Evolutionary conservation across 1,140 invertebrate genomes (phyloP).

Genomic region (Anoplolepis gracilipes): DNA sequence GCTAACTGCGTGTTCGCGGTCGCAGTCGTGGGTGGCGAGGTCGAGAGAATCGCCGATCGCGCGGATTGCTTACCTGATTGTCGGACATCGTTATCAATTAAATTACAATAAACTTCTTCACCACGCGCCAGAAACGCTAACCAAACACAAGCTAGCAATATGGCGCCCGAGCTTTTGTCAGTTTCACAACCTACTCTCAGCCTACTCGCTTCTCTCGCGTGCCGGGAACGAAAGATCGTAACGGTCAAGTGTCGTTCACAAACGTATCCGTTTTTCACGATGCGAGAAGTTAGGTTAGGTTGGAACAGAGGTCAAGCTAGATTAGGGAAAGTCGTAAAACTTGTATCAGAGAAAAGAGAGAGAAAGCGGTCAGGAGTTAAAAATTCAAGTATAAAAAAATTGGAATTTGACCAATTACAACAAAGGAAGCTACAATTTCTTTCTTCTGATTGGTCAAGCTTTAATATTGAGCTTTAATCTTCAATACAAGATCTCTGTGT

Average conservation of each 20-base stretch:
- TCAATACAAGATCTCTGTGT: too few relatives aligned
- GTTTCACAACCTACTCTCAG: conserved; percentile 74
- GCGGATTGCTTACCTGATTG: conserved; percentile 82
- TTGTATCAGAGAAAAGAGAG: too few relatives aligned
- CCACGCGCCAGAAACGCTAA: conserved; percentile 85
- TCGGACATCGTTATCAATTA: conserved; percentile 84
- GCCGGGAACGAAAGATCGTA: conserved; percentile 16
- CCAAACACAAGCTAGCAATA: conserved; percentile 85
- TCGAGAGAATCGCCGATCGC: not conserved
- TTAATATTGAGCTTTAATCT: too few relatives aligned
- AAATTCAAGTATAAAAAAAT: too few relatives aligned
- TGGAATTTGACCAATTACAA: too few relatives aligned
- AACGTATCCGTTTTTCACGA: conserved; percentile 1
- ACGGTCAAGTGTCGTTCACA: conserved; percentile 25
- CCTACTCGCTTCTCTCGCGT: conserved; percentile 62
- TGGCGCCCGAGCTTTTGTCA: conserved; percentile 85
- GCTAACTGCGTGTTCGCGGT: not conserved
- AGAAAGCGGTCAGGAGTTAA: too few relatives aligned
- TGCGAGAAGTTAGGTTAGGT: not conserved
- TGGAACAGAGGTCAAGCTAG: not conserved
- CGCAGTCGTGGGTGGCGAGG: not conserved
- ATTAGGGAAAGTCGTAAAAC: not conserved
- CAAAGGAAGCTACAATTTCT: too few relatives aligned
- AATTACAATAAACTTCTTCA: conserved; percentile 77
- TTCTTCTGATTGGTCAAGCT: too few relatives aligned